phyloP scores from a whole-genome alignment of 2,797 vertebrate species.

The Halcyon chelicuti region DNA sequence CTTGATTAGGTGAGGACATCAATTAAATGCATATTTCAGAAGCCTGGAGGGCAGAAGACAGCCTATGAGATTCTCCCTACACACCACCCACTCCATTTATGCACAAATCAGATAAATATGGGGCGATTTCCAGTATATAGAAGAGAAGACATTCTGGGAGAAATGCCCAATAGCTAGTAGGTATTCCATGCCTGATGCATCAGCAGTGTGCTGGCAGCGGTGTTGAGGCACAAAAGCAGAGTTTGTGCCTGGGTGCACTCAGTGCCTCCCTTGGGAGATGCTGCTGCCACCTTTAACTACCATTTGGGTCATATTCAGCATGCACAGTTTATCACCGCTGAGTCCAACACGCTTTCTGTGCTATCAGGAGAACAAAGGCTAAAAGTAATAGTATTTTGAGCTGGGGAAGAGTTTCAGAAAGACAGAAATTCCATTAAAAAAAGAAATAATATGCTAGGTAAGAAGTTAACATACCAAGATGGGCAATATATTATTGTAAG shows the following conservation, averaged over 20 bases:
- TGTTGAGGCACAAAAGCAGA: not conserved
- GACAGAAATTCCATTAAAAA: not conserved
- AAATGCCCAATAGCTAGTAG: constrained; percentile 2
- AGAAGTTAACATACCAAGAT: not conserved
- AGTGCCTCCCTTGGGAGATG: not conserved
- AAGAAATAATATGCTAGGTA: not conserved
- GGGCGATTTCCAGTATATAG: not conserved
- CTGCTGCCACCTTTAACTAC: constrained; percentile 31
- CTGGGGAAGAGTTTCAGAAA: not conserved
- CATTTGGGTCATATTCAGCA: not conserved
- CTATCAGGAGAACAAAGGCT: not conserved
- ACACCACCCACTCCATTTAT: not conserved
- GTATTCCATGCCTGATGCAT: constrained; percentile 5
- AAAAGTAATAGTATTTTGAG: not conserved
- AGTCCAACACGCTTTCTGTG: not conserved
- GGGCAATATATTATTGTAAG: not conserved
- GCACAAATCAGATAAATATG: not conserved
- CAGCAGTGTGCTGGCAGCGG: constrained; percentile 8
- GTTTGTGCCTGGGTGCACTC: constrained; percentile 43
- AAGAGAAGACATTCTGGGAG: not conserved
- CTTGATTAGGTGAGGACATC: not conserved
- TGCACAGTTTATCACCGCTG: not conserved
- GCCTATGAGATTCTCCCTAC: not conserved
- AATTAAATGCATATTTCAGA: not conserved
- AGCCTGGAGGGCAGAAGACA: not conserved